Evolutionary conservation across 2,113 vertebrate species (phyloP).

Genomic region (Boulengeromyrus knoepffleri): DNA sequence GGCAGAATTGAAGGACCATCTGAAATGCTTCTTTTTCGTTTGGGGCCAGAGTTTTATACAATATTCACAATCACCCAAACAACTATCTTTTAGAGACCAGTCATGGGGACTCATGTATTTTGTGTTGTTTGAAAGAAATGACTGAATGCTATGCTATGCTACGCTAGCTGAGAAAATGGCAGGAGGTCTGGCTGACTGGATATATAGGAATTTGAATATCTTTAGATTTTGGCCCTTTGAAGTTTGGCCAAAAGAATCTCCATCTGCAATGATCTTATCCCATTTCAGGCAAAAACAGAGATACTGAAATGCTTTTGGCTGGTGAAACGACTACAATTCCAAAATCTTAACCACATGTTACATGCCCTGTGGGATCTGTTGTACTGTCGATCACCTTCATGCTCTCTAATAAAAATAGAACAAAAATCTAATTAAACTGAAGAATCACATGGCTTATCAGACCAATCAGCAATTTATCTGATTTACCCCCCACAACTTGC

Average conservation of each 20-base stretch:
- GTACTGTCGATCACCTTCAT: conserved; percentile 56
- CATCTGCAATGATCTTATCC: conserved; percentile 40
- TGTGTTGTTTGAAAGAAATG: conserved; percentile 25
- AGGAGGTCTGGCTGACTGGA: conserved; percentile 34
- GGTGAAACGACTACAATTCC: conserved; percentile 38
- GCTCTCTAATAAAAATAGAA: conserved; percentile 19
- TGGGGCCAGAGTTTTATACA: neutral
- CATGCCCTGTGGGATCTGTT: conserved; percentile 50
- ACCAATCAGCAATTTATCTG: conserved; percentile 42
- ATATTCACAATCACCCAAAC: neutral
- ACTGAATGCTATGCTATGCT: conserved; percentile 24
- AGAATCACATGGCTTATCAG: conserved; percentile 43
- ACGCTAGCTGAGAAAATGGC: conserved; percentile 32
- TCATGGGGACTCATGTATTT: neutral
- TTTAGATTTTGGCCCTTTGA: conserved; percentile 39
- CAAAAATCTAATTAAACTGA: conserved; percentile 42
- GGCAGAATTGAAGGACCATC: neutral
- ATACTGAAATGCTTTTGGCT: conserved; percentile 38
- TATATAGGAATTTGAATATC: conserved; percentile 34
- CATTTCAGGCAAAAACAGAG: conserved; percentile 41
- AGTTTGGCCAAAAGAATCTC: conserved; percentile 23
- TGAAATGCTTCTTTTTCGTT: neutral
- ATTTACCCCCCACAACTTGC: conserved; percentile 29
- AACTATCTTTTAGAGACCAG: neutral
- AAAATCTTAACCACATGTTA: conserved; percentile 61